These are phyloP conservation scores for Chaetoderma sp. DNA, from an alignment of 2,888 invertebrate genomes.

Conservation along the genomic window DNA sequence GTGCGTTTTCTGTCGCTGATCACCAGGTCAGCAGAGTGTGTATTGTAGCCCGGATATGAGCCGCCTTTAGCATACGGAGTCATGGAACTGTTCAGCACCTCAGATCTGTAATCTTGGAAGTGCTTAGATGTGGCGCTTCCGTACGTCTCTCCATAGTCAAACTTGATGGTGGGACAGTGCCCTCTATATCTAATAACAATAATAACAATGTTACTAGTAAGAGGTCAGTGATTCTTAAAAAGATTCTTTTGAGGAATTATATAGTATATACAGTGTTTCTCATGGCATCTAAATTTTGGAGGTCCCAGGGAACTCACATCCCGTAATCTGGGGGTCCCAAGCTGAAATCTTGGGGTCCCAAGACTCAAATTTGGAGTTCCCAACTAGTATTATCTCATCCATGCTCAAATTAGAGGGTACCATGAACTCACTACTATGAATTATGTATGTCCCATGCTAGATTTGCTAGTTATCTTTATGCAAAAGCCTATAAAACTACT, in stretches of 20 bases:
- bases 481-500: no score
- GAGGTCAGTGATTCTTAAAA: no score
- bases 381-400: no score
- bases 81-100: slow-evolving; percentile 63
- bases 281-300: no score
- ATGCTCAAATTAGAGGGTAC: no score
- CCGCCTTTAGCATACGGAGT: slow-evolving; percentile 65
- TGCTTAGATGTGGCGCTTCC: slow-evolving; percentile 68
- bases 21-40: slow-evolving; percentile 68
- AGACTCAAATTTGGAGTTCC: no score
- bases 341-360: no score
- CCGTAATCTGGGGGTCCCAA: no score
- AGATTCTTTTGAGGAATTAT: neutral
- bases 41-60: slow-evolving; percentile 68
- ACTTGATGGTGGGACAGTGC: slow-evolving; percentile 68
- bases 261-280: neutral
- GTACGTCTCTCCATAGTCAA: slow-evolving; percentile 70
- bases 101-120: slow-evolving; percentile 68
- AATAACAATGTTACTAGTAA: neutral
- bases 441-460: no score
- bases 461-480: neutral
- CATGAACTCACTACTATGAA: no score
- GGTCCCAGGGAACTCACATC: no score
- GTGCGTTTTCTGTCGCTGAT: slow-evolving; percentile 63
- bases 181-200: slow-evolving; percentile 62